phyloP scores from a whole-genome alignment of 2,888 invertebrate genomes.

The Tenthredo scrophulariae region DNA sequence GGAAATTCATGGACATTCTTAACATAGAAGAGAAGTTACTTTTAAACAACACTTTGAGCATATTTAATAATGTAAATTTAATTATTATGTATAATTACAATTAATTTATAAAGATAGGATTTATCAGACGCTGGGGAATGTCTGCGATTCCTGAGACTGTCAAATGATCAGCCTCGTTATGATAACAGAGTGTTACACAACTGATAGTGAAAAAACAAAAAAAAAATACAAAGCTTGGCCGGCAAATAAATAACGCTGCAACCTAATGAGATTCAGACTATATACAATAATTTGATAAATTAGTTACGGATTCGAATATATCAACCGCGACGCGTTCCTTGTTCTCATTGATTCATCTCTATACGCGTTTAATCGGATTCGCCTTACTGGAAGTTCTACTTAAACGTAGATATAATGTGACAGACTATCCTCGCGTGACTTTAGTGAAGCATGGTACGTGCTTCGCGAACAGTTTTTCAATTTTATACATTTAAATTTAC shows the following conservation, averaged over 20 bases:
- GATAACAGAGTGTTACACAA: neutral
- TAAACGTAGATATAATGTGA: slow-evolving; percentile 60
- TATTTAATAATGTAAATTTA: slow-evolving; percentile 18
- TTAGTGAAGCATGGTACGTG: slow-evolving; percentile 7
- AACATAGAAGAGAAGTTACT: slow-evolving; percentile 16
- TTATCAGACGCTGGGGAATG: slow-evolving; percentile 12
- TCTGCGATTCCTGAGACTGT: slow-evolving; percentile 13
- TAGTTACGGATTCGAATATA: neutral
- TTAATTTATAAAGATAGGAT: neutral
- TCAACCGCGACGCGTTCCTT: neutral
- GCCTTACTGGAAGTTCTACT: slow-evolving; percentile 62
- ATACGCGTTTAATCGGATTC: slow-evolving; percentile 11
- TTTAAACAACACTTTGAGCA: slow-evolving; percentile 4
- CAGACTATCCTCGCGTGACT: slow-evolving; percentile 23
- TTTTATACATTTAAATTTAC: neutral
- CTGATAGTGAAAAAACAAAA: neutral
- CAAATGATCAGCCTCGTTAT: neutral
- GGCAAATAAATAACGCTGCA: slow-evolving; percentile 2
- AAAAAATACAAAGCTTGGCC: slow-evolving; percentile 12
- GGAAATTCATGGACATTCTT: neutral
- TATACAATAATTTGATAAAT: slow-evolving; percentile 14
- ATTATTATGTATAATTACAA: slow-evolving; percentile 15
- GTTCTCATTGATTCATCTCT: neutral
- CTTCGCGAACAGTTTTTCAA: neutral
- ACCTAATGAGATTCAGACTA: slow-evolving; percentile 12